Base-by-base conservation (phyloP, 2,888 invertebrate genomes). In the Cheiracanthium punctorium region DNA sequence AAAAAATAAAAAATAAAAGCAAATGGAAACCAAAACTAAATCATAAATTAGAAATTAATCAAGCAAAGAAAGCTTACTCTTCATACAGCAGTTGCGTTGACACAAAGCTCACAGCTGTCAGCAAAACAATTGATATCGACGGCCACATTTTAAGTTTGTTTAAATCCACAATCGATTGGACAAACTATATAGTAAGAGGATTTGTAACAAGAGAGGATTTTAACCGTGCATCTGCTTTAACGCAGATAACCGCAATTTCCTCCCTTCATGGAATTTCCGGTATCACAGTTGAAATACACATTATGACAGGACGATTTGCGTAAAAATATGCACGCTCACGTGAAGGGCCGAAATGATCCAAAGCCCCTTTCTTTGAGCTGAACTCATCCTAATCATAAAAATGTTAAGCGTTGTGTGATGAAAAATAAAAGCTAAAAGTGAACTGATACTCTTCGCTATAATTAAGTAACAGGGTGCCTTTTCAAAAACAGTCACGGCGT, bases 231-330 rank as follows among this genome's bases (percentile, higher is more conserved):
- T 74, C 73, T 81, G 80, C 64, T 76, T 76, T 71, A 41, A 48
- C n/a, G 52, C 33, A n/a, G 82, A 82, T 82, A 82, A 82, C 70
- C 82, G 65, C 76, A 82, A 43, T 71, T 48, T 82, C 82, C 82
- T 71, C 64, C 30, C 28, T 82, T 82, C 71, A 24, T 8, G 70
- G 82, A 76, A 76, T 58, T 65, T 20, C 75, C 75, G 41, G 52
- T 24, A 12, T 70, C 29, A 41, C 17, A 76, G 29, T 24, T 37
- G 70, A 37, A 41, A 37, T 33, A 58, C 41, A 58, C 64, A 41
- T 69, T 28, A 37, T 52, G 14, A 67, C 67, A 67, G 12, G 69
- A 20, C 33, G 20, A 33, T 28, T 69, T 20, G 33, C 33, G 37
- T 33, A 33, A n/a, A 58, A 14, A n/a, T 69, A 33, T 69, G 33